phyloP scores from a whole-genome alignment of 1,140 invertebrate genomes.

The Drosophila auraria region DNA sequence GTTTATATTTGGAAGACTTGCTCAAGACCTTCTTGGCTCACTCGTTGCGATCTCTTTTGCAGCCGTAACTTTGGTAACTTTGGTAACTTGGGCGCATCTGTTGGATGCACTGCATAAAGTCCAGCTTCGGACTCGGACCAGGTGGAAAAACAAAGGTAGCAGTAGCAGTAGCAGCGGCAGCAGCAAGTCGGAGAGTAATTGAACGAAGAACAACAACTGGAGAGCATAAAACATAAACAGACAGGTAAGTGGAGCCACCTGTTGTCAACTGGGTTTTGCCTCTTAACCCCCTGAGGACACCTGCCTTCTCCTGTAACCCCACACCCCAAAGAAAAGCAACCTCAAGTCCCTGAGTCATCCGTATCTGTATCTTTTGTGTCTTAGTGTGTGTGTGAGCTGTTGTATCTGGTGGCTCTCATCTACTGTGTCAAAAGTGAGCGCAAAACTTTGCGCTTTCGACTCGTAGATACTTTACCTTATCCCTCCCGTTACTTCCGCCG shows the following conservation, averaged over 20 bases:
- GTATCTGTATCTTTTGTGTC: conserved; percentile 20
- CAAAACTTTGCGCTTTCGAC: conserved; percentile 68
- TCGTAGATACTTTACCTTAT: conserved; percentile 46
- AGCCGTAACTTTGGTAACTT: conserved; percentile 26
- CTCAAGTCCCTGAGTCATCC: conserved; percentile 25
- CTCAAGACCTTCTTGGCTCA: background rate
- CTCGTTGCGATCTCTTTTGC: conserved; percentile 26
- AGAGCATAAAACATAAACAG: conserved; percentile 40
- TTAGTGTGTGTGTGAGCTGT: conserved; percentile 9
- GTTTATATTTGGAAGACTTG: conserved; percentile 23
- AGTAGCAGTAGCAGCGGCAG: conserved; percentile 2
- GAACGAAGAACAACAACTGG: conserved; percentile 47
- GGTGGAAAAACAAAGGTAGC: conserved; percentile 39
- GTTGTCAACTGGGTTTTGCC: conserved; percentile 48
- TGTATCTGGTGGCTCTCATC: conserved; percentile 31
- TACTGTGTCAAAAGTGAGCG: conserved; percentile 77
- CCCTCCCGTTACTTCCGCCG: conserved; percentile 19
- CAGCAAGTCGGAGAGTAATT: conserved; percentile 55
- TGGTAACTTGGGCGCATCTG: conserved; percentile 31
- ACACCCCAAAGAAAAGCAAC: conserved; percentile 7
- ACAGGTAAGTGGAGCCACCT: conserved; percentile 64
- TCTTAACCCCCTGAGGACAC: conserved; percentile 1
- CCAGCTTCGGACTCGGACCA: conserved; percentile 24
- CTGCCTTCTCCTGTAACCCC: background rate
- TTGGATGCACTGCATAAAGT: conserved; percentile 33